phyloP scores from a whole-genome alignment of 2,113 vertebrate genomes.

The Alethe castanea region DNA sequence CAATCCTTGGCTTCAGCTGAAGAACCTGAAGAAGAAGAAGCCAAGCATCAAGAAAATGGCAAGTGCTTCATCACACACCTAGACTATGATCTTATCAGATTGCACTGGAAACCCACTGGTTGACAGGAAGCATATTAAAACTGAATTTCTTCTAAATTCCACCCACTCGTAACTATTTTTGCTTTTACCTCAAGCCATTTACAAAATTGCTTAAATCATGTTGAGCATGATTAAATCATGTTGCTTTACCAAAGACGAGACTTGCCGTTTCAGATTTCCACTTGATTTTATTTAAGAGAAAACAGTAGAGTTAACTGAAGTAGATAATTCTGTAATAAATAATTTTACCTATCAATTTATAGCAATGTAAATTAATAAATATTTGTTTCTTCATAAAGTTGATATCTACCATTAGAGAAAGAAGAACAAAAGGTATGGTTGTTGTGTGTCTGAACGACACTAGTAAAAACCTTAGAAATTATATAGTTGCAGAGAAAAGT shows the following conservation, averaged over 20 bases:
- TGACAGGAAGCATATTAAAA: not conserved
- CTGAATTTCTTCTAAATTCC: constrained; percentile 21
- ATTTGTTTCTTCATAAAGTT: not conserved
- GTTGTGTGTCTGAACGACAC: not conserved
- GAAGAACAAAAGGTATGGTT: not conserved
- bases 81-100: not conserved
- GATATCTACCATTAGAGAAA: not conserved
- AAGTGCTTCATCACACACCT: not conserved
- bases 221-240: not conserved
- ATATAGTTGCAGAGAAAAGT: not conserved
- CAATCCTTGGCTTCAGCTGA: constrained; percentile 86
- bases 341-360: not conserved
- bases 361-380: not conserved
- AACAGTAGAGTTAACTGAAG: not conserved
- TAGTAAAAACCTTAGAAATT: not conserved
- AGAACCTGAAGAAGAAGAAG: constrained; percentile 81
- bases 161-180: not conserved
- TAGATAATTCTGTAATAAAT: not conserved
- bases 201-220: not conserved
- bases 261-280: not conserved
- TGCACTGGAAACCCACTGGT: not conserved
- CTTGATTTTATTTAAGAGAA: not conserved
- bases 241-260: not conserved
- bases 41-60: not conserved
- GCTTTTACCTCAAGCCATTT: constrained; percentile 15